Base-by-base conservation (phyloP, 1,140 invertebrate species). In the Tetragnatha versicolor region DNA sequence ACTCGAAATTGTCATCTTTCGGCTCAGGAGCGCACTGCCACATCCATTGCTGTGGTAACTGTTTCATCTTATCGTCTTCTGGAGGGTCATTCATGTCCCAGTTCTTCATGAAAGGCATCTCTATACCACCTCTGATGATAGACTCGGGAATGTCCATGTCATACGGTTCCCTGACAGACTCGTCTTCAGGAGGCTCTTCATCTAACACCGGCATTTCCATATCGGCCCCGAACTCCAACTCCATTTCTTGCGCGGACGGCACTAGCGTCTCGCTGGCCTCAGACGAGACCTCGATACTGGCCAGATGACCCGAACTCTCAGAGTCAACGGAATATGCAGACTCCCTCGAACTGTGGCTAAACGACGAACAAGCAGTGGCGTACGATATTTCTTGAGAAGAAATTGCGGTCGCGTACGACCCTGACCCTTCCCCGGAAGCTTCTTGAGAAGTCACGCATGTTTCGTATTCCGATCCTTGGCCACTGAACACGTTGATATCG, bases 181-280 rank as follows among this genome's bases (percentile, higher is more conserved):
- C 72, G 17, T 82, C 63, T 10, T 72, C 29, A 0, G 85, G 81
- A 6, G 86, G 86, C 66, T 88, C 88, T 31, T 85, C 84, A 3
- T 85, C 84, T 35, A 81, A 53, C 35, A 82, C 81, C 22, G 80
- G 81, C 27, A 76, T 82, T 72, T 82, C 82, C 61, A 66, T 42
- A 39, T 83, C 81, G 22, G 81, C 79, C 27, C 10, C 75, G 70
- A 83, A 84, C 78, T 88, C 88, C 20, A 88, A 80, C 83, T 89
- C 88, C 80, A 88, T 84, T 82, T 77, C 79, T 69, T 80, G 78
- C 10, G 86, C 87, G 12, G 94, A 95, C 7, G 93, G 91, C 14
- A 97, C 91, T 39, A 97, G 84, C 6, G 95, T 97, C 87, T 96
- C 95, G 1, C 94, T 95, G 27, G 93, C 88, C 85, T 96, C 94